Percentiles rank a stretch among this genome's conserved stretches.
phyloP scores from a whole-genome alignment of 2,797 vertebrate species.

The Periophthalmus magnuspinnatus region DNA sequence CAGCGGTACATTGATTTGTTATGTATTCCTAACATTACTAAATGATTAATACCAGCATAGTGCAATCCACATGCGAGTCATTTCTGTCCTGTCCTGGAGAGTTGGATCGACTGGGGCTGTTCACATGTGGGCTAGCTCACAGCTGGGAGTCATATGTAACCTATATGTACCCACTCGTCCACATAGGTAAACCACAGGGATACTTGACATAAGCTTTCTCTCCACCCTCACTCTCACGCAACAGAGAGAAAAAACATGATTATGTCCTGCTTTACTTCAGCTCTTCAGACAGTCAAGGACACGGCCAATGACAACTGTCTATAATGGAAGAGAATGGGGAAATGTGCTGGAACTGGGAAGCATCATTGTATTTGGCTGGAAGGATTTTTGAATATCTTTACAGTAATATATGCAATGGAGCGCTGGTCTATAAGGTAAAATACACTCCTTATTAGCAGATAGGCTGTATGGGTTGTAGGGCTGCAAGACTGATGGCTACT shows the following conservation, averaged over 20 bases:
- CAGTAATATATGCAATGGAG: constrained; percentile 12
- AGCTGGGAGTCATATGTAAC: neutral
- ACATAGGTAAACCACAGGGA: neutral
- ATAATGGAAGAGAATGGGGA: neutral
- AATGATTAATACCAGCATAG: neutral
- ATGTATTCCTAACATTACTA: neutral
- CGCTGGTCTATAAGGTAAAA: constrained; percentile 4
- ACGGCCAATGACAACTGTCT: neutral
- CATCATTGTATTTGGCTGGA: neutral
- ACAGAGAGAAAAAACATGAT: neutral
- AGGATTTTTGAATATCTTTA: neutral
- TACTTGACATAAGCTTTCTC: neutral
- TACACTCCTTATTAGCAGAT: neutral
- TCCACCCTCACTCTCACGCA: neutral
- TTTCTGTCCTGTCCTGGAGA: neutral
- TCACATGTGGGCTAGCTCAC: neutral
- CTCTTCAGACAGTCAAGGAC: constrained; percentile 1
- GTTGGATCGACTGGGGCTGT: constrained; percentile 1
- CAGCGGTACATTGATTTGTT: neutral
- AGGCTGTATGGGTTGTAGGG: too few species aligned
- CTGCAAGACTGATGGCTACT: too few species aligned
- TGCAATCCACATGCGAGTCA: neutral
- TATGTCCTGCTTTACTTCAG: too few species aligned
- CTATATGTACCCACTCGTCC: constrained; percentile 3
- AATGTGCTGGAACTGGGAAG: neutral